Conservation (phyloP, 2,888 invertebrate species). For the Embidobia sp. region DNA sequence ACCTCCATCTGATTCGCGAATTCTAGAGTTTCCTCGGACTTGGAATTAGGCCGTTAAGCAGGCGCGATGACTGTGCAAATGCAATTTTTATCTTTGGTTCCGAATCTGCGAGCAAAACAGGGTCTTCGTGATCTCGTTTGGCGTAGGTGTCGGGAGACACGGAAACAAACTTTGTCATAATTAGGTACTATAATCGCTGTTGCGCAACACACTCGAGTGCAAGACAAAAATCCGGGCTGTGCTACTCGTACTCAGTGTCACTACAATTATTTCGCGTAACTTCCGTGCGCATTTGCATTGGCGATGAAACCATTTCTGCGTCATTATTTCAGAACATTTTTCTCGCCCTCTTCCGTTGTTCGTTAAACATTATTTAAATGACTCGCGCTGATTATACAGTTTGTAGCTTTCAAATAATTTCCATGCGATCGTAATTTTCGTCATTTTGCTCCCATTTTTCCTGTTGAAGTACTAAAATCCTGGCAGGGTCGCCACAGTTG, state of each 20-base stretch:
- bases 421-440: no score
- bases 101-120: constrained; percentile 55
- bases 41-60: constrained; percentile 44
- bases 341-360: no score
- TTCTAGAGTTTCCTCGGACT: no score
- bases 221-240: constrained; percentile 27
- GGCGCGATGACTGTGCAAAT: constrained; percentile 46
- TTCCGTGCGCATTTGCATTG: constrained; percentile 16
- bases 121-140: constrained; percentile 57
- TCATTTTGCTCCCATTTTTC: no score
- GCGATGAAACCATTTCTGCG: constrained; percentile 6
- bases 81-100: constrained; percentile 59
- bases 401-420: no score
- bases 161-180: constrained; percentile 63
- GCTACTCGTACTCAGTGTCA: constrained; percentile 26
- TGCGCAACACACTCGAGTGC: constrained; percentile 25
- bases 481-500: no score
- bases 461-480: no score
- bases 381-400: no score
- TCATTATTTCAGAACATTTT: constrained; percentile 11
- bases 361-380: no score
- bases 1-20: no score
- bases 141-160: constrained; percentile 56
- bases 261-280: constrained; percentile 22
- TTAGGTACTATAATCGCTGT: constrained; percentile 52